These are phyloP conservation scores for Masticophis lateralis DNA, from an alignment of 2,797 vertebrate genomes.

Conservation along the genomic window DNA sequence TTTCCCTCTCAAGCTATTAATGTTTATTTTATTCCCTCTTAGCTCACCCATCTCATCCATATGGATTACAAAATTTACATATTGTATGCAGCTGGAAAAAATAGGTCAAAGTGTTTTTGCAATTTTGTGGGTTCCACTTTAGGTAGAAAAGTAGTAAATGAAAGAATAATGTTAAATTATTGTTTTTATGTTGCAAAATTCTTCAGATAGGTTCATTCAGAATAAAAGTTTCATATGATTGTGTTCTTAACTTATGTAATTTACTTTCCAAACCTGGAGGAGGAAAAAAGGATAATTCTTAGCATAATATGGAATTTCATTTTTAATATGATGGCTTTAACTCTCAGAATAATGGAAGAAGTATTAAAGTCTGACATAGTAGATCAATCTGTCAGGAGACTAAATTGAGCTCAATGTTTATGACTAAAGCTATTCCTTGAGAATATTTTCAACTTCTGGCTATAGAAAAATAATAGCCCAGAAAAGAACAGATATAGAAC, in stretches of 20 bases:
- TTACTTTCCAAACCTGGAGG: neutral
- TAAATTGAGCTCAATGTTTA: neutral
- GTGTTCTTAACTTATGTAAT: neutral
- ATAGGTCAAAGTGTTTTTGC: conserved; percentile 14
- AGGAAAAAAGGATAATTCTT: neutral
- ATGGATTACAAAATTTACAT: neutral
- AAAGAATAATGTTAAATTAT: neutral
- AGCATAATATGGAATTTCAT: neutral
- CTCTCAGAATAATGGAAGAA: neutral
- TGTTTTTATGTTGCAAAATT: neutral
- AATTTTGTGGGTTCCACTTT: neutral
- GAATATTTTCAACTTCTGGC: neutral
- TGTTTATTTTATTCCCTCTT: neutral
- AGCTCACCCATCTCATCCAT: conserved; percentile 15
- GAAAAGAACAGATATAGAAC: neutral
- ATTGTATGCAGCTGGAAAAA: conserved; percentile 14
- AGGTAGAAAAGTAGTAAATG: neutral
- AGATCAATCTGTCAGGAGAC: neutral
- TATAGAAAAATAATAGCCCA: neutral
- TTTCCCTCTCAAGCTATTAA: conserved; percentile 10
- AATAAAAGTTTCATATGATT: neutral
- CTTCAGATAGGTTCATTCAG: neutral
- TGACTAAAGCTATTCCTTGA: neutral
- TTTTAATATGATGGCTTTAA: neutral
- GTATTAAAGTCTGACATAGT: neutral